Evolutionary conservation across 2,113 vertebrate genomes (phyloP).

Genomic region (Alexandromys fortis): DNA sequence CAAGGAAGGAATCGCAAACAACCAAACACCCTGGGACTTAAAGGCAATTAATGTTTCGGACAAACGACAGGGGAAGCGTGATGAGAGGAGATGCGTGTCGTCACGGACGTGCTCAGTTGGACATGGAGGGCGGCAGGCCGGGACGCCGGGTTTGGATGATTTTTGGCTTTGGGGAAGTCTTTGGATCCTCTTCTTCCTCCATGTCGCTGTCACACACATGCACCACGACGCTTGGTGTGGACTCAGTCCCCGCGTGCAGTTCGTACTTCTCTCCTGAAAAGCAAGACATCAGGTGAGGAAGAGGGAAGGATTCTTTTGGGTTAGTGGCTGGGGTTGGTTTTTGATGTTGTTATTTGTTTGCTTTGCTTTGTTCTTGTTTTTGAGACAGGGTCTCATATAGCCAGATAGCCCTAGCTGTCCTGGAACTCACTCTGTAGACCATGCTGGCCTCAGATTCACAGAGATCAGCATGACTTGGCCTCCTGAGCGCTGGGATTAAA

Average conservation of each 20-base stretch:
- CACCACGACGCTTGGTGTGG: constrained; percentile 93
- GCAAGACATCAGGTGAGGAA: constrained; percentile 43
- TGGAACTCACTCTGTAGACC: background rate
- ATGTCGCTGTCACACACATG: constrained; percentile 92
- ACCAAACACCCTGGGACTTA: constrained; percentile 82
- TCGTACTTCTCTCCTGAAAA: constrained; percentile 92
- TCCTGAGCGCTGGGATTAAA: background rate
- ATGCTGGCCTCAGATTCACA: background rate
- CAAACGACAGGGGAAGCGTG: constrained; percentile 80
- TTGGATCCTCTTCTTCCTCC: constrained; percentile 91
- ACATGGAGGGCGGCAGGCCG: constrained; percentile 87
- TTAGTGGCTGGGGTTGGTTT: background rate
- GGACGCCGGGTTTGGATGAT: constrained; percentile 93
- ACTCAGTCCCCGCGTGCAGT: constrained; percentile 92
- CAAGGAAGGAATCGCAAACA: constrained; percentile 81
- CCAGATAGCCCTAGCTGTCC: background rate
- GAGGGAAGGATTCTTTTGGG: background rate
- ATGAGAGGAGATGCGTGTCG: constrained; percentile 79
- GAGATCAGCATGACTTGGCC: background rate
- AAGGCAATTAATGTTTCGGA: constrained; percentile 79
- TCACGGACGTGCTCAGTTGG: constrained; percentile 86
- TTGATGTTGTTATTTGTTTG: background rate
- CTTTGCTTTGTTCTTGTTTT: background rate
- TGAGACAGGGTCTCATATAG: background rate
- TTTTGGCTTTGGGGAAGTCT: constrained; percentile 92